Conservation (phyloP, 2,797 vertebrate genomes). For the Monodelphis domestica region DNA sequence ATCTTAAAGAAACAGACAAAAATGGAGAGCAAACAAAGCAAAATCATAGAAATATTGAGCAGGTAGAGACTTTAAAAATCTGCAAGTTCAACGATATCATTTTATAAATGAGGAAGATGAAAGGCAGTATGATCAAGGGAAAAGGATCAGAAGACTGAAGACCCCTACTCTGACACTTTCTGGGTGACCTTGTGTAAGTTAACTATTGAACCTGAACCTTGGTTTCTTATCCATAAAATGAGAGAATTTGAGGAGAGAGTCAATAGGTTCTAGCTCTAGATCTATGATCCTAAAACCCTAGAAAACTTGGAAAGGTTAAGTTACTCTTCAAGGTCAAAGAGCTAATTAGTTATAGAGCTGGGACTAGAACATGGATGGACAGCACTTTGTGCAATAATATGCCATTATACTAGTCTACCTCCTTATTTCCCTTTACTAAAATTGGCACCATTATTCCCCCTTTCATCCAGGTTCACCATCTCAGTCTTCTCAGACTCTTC, state of each 20-base stretch:
- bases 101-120: conserved; percentile 1
- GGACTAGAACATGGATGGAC: not conserved
- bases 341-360: not conserved
- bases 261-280: not conserved
- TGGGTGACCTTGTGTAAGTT: not conserved
- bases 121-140: not conserved
- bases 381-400: not conserved
- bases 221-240: not conserved
- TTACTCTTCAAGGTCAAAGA: not conserved
- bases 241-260: not conserved
- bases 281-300: not conserved
- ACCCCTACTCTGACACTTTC: not conserved
- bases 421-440: not conserved
- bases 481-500: not conserved
- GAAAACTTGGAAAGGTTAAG: not conserved
- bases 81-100: not conserved
- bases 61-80: not conserved
- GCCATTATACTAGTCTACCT: fast-evolving
- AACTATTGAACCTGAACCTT: not conserved
- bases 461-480: no score
- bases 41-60: conserved; percentile 2
- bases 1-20: not conserved
- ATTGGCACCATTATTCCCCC: not conserved
- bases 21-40: not conserved
- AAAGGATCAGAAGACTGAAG: not conserved